Percentiles rank a stretch among this genome's conserved stretches.
Conservation (phyloP, 2,113 vertebrate species). For the Telmatochromis sp. region DNA sequence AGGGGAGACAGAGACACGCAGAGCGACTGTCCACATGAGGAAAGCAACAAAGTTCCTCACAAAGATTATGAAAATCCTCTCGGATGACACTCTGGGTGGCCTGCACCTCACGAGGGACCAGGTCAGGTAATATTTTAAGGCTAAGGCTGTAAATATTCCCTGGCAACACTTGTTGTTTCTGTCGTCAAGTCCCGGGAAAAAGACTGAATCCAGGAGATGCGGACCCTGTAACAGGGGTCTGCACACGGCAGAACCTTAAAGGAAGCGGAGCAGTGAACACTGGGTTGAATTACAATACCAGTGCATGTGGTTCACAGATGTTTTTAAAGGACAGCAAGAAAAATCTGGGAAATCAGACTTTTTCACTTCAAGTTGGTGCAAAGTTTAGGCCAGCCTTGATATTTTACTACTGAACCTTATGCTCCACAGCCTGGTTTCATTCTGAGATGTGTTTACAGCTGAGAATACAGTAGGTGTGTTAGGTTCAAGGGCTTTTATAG, state of each 20-base stretch:
- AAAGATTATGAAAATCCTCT: background rate
- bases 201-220: background rate
- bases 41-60: background rate
- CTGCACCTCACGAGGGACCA: background rate
- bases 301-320: background rate
- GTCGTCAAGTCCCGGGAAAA: background rate
- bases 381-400: background rate
- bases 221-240: background rate
- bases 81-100: background rate
- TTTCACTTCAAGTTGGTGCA: background rate
- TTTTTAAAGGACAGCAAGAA: background rate
- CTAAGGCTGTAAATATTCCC: background rate
- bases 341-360: background rate
- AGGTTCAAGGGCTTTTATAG: background rate
- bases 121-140: background rate
- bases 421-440: background rate
- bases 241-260: background rate
- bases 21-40: background rate
- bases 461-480: background rate
- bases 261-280: background rate
- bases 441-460: background rate
- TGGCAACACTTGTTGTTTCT: background rate
- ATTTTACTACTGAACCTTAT: background rate
- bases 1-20: background rate
- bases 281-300: background rate